Percentiles rank a stretch among this genome's conserved stretches.
Conservation (phyloP, 2,113 vertebrate species). For the Holacanthus passer region DNA sequence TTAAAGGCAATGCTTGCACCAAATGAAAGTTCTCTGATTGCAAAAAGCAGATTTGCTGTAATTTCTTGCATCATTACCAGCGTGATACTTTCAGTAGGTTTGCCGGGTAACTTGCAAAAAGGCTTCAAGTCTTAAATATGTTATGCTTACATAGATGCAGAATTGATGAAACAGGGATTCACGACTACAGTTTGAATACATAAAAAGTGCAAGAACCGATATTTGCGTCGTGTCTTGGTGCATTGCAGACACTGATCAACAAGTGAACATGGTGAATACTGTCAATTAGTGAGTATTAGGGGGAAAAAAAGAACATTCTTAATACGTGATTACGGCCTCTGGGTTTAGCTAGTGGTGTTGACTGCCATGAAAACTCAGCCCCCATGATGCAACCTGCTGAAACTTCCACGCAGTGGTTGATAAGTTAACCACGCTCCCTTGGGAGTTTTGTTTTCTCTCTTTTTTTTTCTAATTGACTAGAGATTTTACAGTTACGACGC, state of each 20-base stretch:
- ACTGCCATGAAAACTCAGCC: conserved; percentile 8
- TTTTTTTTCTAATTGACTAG: conserved; percentile 44
- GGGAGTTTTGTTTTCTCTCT: conserved; percentile 5
- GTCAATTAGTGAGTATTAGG: not conserved
- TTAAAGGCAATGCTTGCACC: not conserved
- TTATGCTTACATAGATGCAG: not conserved
- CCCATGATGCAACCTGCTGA: conserved; percentile 65
- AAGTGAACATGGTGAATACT: not conserved
- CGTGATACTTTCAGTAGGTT: not conserved
- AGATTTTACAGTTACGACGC: conserved; percentile 46
- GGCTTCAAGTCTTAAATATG: not conserved
- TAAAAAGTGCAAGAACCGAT: not conserved
- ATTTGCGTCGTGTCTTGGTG: not conserved
- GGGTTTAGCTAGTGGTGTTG: conserved; percentile 1
- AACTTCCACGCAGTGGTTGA: conserved; percentile 44
- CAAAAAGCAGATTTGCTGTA: not conserved
- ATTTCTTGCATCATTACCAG: not conserved
- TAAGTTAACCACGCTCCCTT: conserved; percentile 25
- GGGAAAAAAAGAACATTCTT: not conserved
- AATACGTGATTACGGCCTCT: conserved; percentile 18
- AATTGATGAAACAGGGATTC: not conserved
- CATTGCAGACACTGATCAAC: not conserved
- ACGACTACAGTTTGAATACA: not conserved
- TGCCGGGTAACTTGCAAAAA: not conserved
- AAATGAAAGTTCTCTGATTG: not conserved